A percentile compares a stretch with the other conserved stretches of the same genome.
Conservation (phyloP, 2,888 invertebrate species). For the Pseudococcus viburni region DNA sequence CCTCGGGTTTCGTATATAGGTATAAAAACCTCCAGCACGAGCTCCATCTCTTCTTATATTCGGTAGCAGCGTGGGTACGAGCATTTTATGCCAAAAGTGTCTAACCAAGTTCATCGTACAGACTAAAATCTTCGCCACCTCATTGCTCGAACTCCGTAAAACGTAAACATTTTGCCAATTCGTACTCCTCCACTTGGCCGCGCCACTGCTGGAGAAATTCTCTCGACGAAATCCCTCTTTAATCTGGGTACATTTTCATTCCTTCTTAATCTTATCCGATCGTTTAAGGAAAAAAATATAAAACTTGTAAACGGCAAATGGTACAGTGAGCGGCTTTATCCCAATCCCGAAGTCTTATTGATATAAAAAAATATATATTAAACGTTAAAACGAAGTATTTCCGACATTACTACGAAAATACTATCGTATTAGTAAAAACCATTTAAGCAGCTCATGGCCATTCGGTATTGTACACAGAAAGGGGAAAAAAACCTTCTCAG, state of each 20-base stretch:
- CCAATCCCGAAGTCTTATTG: slow-evolving; percentile 3
- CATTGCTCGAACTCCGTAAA: neutral
- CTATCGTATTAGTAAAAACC: slow-evolving; percentile 11
- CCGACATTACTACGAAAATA: slow-evolving; percentile 12
- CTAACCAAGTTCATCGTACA: neutral
- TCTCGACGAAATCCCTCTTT: slow-evolving; percentile 1
- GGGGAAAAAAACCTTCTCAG: neutral
- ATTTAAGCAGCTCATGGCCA: slow-evolving; percentile 30
- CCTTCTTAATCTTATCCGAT: slow-evolving; percentile 8
- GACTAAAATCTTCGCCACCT: neutral
- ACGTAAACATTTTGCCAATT: slow-evolving; percentile 18
- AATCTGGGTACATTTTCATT: neutral
- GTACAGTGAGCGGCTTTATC: neutral
- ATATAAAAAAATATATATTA: slow-evolving; percentile 27
- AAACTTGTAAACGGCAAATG: neutral
- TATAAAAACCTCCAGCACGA: neutral
- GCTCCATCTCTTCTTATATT: neutral
- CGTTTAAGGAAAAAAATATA: neutral
- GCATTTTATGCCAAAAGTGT: neutral
- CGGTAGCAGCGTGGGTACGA: neutral
- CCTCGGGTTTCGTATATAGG: neutral
- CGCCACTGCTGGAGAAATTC: neutral
- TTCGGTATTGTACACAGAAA: slow-evolving; percentile 3
- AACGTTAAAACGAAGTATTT: slow-evolving; percentile 15
- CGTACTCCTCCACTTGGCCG: neutral